Base-by-base conservation (phyloP, 1,140 invertebrate species). In the Drosophila leontia region DNA sequence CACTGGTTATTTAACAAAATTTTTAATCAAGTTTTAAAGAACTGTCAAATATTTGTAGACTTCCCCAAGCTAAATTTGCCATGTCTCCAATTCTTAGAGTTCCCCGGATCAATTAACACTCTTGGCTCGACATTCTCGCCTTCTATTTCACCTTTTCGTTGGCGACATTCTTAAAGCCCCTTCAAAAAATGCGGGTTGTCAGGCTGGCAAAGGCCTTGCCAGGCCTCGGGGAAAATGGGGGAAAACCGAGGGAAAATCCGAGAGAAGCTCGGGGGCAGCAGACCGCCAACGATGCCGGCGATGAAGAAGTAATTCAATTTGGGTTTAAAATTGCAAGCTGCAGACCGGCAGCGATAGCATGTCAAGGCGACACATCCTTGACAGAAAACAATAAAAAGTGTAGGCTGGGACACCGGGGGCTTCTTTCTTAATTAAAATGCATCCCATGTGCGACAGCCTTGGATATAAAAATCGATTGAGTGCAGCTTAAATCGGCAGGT, bases 271-370 rank as follows among this genome's bases (percentile, higher is more conserved):
- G 19, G 35, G 19, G 29, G n/a, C 61, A 23, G 47, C 55, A 51
- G 62, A 77, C 75, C 60, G 67, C 65, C 67, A 53, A 59, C 59
- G 70, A 50, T 74, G 53, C 48, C 57, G 59, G 64, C 59, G 65
- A 80, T 63, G 62, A 60, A 51, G 78, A 71, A 62, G 70, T 88
- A 88, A 80, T 88, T 88, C 74, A 88, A 90, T 90, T 90, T 84
- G 84, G 84, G 80, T 78, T 87, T 88, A 88, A 87, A 87, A 87
- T 88, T 87, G 84, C 84, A 88, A 87, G 63, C 79, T 80, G 75
- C 68, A 76, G 67, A 56, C 42, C 62, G 15, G 61, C 35, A 48
- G 47, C 64, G 42, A 35, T 3, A 58, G 58, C 65, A 78, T 85
- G 75, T 81, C 60, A 71, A 81, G 82, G 82, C 59, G 63, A 72